Conservation (phyloP, 2,113 vertebrate species). For the Leptobrachium leishanense region DNA sequence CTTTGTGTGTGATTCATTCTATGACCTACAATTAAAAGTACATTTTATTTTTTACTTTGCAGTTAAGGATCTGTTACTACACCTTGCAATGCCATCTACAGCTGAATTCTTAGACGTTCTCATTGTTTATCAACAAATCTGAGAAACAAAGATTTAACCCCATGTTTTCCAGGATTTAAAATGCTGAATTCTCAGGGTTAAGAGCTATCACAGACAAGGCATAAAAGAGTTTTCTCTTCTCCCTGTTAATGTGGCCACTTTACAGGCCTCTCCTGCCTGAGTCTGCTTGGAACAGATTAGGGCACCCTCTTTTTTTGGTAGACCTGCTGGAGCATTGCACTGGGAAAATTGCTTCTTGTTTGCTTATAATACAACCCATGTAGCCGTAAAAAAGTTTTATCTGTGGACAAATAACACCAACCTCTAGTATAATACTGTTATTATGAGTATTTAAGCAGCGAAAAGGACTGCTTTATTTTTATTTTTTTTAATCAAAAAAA, state of each 20-base stretch:
- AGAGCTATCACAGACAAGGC: not conserved
- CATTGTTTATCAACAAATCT: not conserved
- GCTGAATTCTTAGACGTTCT: not conserved
- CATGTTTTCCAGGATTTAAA: not conserved
- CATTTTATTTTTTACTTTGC: too few relatives aligned
- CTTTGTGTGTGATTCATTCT: too few relatives aligned
- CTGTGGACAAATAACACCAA: constrained; percentile 57
- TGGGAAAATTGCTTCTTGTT: constrained; percentile 58
- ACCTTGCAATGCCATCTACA: too few relatives aligned
- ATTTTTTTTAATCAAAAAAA: constrained; percentile 35
- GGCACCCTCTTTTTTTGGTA: constrained; percentile 46
- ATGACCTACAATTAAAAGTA: too few relatives aligned
- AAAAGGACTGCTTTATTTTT: constrained; percentile 51
- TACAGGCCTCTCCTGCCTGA: constrained; percentile 31
- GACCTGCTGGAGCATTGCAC: constrained; percentile 60
- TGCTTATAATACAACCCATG: constrained; percentile 58
- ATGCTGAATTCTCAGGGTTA: not conserved
- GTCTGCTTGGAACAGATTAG: constrained; percentile 57
- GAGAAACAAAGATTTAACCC: not conserved
- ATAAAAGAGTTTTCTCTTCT: constrained; percentile 36
- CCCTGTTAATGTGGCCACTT: constrained; percentile 24
- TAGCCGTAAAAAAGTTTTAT: constrained; percentile 51
- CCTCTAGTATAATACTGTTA: constrained; percentile 46
- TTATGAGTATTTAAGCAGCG: constrained; percentile 37
- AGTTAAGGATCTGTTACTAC: too few relatives aligned